Evolutionary conservation across 2,113 vertebrate genomes (phyloP), one percentile per base, ranked within the genome.

Genomic region (Calyptommatus sinebrachiatus): DNA sequence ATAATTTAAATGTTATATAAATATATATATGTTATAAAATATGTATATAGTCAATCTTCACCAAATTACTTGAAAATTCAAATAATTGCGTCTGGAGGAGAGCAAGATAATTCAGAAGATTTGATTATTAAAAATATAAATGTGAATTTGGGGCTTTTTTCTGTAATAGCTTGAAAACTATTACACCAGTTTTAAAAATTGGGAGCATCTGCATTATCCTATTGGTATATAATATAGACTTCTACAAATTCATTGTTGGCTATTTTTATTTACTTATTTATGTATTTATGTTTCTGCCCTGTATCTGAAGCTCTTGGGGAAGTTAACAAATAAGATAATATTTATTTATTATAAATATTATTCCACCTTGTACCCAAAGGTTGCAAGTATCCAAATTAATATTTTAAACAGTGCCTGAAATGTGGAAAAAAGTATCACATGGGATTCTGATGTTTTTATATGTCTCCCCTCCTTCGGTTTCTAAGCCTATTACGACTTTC

Each of bases 11-110:
- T n/a, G n/a, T n/a, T n/a, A n/a, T n/a, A n/a, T n/a, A n/a, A n/a
- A n/a, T n/a, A n/a, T n/a, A n/a, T n/a, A n/a, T n/a, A n/a, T n/a
- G n/a, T n/a, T n/a, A n/a, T n/a, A n/a, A n/a, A n/a, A 86, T 90
- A 77, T n/a, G 73, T 87, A 80, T 21, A 74, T 89, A 28, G 87
- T 80, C 85, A 81, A 83, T 65, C 45, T 50, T 28, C 5, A 67
- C n/a, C n/a, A 65, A 76, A 78, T 45, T 45, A 41, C 18, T 57
- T 57, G 14, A 4, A 57, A 57, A 57, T 18, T 14, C 4, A 57
- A n/a, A n/a, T n/a, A n/a, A n/a, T 57, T 57, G 53, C 14, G 18
- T 57, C 53, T 57, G 14, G 4, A 16, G 18, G 14, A 14, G 53
- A 16, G 53, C 12, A 57, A 18, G 12, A 57, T 14, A 18, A 57